Evolutionary conservation across 2,113 vertebrate genomes (phyloP).

Genomic region (Ancistrus triradiatus): DNA sequence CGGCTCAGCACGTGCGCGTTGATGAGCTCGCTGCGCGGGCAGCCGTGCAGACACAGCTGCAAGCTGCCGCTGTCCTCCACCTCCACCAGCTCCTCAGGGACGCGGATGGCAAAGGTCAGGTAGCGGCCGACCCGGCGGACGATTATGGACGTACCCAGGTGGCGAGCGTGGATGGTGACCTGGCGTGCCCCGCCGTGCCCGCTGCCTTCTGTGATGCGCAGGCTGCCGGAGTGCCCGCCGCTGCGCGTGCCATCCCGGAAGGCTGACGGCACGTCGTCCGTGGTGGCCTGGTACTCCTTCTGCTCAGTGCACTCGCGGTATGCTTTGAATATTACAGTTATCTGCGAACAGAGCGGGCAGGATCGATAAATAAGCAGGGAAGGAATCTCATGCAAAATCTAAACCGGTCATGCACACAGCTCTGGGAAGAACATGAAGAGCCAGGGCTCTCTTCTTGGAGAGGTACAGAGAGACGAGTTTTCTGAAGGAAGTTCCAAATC

Average conservation of each 20-base stretch:
- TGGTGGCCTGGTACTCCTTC: conserved; percentile 79
- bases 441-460: too few relatives aligned
- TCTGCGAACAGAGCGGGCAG: conserved; percentile 52
- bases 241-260: conserved; percentile 75
- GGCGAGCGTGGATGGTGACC: conserved; percentile 74
- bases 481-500: conserved; percentile 33
- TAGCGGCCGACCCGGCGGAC: conserved; percentile 75
- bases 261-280: conserved; percentile 70
- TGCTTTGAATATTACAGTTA: conserved; percentile 78
- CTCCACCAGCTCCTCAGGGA: conserved; percentile 72
- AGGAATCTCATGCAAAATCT: background rate
- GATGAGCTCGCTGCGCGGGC: conserved; percentile 76
- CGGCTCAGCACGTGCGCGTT: conserved; percentile 71
- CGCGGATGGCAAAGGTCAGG: conserved; percentile 77
- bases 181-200: conserved; percentile 59
- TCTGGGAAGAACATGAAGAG: too few relatives aligned
- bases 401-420: background rate
- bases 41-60: conserved; percentile 79
- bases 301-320: conserved; percentile 75
- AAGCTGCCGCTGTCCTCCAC: conserved; percentile 68
- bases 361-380: background rate
- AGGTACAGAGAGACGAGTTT: background rate
- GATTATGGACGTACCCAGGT: conserved; percentile 75
- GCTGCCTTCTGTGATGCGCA: conserved; percentile 64
- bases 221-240: conserved; percentile 66